A percentile compares a stretch with the other conserved stretches of the same genome.
Conservation (phyloP, 1,140 invertebrate species). For the Holotrichia oblita region DNA sequence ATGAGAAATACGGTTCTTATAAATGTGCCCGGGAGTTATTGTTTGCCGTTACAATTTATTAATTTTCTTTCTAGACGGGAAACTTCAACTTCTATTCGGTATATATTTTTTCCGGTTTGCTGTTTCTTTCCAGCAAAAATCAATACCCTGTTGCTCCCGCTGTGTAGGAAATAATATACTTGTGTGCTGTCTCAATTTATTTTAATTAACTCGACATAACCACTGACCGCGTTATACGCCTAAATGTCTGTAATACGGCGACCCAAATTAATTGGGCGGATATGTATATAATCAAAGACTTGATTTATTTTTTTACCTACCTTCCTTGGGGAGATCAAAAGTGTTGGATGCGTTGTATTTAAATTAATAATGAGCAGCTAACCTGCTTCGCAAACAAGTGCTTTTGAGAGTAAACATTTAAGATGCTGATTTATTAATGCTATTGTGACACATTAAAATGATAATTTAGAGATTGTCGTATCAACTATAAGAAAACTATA, state of each 20-base stretch:
- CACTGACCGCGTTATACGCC: neutral
- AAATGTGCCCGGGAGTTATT: neutral
- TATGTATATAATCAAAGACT: neutral
- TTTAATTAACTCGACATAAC: constrained; percentile 28
- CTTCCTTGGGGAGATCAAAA: neutral
- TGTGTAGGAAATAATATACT: constrained; percentile 18
- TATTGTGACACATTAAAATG: too few relatives aligned
- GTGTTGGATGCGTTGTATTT: too few relatives aligned
- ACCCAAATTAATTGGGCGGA: constrained; percentile 8
- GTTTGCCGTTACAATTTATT: constrained; percentile 15
- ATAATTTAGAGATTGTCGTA: too few relatives aligned
- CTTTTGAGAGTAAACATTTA: too few relatives aligned
- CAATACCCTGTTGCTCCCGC: constrained; percentile 22
- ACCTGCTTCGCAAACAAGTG: too few relatives aligned
- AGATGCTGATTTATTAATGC: too few relatives aligned
- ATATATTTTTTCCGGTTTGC: constrained; percentile 11
- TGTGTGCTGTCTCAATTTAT: constrained; percentile 23
- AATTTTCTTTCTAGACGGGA: neutral
- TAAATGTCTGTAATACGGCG: neutral
- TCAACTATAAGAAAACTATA: too few relatives aligned
- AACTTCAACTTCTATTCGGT: neutral
- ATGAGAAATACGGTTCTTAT: neutral
- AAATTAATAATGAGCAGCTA: too few relatives aligned
- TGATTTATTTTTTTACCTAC: too few relatives aligned
- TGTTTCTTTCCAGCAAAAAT: neutral